Base-by-base conservation (phyloP, 64 coral and sea anemone genomes). In the Platygyra sinensis region DNA sequence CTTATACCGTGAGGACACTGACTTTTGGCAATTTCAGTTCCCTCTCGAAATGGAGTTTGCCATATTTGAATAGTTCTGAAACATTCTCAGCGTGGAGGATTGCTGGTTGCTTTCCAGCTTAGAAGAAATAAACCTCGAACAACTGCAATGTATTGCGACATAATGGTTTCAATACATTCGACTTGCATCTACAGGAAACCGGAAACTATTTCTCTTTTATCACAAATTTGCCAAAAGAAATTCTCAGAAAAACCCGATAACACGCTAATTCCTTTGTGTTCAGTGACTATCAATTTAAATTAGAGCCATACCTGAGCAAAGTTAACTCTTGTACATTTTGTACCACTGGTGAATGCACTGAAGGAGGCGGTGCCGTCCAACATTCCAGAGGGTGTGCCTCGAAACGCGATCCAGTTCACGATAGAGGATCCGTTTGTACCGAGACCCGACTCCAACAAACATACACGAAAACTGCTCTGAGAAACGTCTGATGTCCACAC, bases 301-400 rank as follows among this genome's bases (percentile, higher is more conserved):
- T 22, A 17, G 2, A 20, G 4, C 52, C 76, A 28, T 71, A 93
- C 91, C 60, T 93, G 76, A 7, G 74, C 64, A 59, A 88, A 93
- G 64, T 63, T 79, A 22, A 88, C 30, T 31, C 91, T 88, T 80
- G 87, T 61, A 49, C 91, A 93, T 72, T 88, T 80, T 62, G 85
- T 93, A 38, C 91, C 91, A 36, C 91, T 93, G 71, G 91, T 88
- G 64, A 93, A 88, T 16, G 87, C 29, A 36, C 51, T 80, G 27
- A 93, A 87, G 25, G 91, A 81, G 24, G 67, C 65, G 42, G 76
- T 42, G 36, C 91, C 91, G 75, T 80, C 72, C 29, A 93, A 33
- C 36, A 46, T 72, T 15, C 91, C 91, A 69, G 67, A 64, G 22
- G 85, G 86, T 42, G 91, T 63, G 65, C 72, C 77, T 33, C 79